These are phyloP conservation scores for Polyploca ridens DNA, from an alignment of 2,888 invertebrate species.

Conservation along the genomic window DNA sequence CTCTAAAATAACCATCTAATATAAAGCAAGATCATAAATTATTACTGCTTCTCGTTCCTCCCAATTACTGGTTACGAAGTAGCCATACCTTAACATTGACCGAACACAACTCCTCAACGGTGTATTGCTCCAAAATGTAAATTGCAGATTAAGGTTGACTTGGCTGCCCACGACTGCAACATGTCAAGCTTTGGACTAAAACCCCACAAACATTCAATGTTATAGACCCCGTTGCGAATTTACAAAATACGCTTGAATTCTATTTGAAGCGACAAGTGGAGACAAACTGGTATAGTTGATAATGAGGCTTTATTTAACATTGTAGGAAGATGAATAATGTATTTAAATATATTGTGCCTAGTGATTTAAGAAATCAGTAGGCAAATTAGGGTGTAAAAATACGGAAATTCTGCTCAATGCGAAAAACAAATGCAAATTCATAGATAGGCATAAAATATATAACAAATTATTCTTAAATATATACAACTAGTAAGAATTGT, in stretches of 20 bases:
- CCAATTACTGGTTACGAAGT: not conserved
- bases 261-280: not conserved
- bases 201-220: not conserved
- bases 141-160: not conserved
- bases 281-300: too few relatives aligned
- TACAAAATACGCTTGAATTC: not conserved
- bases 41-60: not conserved
- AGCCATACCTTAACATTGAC: not conserved
- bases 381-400: too few relatives aligned
- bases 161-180: not conserved
- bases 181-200: not conserved
- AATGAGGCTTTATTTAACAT: too few relatives aligned
- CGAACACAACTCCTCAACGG: constrained; percentile 4
- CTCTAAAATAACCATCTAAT: not conserved
- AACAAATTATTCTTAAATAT: too few relatives aligned
- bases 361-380: too few relatives aligned
- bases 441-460: too few relatives aligned
- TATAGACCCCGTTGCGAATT: not conserved
- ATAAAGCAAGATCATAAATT: not conserved
- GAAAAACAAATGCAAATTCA: too few relatives aligned
- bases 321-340: too few relatives aligned
- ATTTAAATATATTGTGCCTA: too few relatives aligned
- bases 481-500: too few relatives aligned
- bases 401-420: too few relatives aligned
- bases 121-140: constrained; percentile 4